A percentile compares a stretch with the other conserved stretches of the same genome.
Conservation (phyloP, 2,113 vertebrate genomes). For the Phrynosoma platyrhinos region DNA sequence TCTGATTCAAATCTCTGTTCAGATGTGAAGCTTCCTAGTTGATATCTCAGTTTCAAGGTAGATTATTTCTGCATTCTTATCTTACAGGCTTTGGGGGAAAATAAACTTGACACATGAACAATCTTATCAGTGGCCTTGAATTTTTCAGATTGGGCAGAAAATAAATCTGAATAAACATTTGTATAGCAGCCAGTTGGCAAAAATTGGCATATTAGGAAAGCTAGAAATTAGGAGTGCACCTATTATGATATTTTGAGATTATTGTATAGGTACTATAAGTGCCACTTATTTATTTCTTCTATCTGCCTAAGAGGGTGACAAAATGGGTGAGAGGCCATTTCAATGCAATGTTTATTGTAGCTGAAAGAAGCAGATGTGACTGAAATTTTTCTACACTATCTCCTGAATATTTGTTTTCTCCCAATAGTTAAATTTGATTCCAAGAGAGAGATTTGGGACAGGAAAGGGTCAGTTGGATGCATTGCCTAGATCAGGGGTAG, state of each 20-base stretch:
- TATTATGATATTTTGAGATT: neutral
- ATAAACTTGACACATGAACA: neutral
- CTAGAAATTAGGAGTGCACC: neutral
- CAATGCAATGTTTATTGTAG: neutral
- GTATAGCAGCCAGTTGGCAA: neutral
- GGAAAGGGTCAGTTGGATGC: neutral
- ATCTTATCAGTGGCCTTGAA: neutral
- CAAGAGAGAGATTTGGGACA: neutral
- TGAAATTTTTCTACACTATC: neutral
- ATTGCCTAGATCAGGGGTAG: neutral
- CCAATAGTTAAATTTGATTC: neutral
- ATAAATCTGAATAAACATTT: neutral
- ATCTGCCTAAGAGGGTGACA: neutral
- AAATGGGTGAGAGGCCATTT: neutral
- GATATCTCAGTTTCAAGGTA: neutral
- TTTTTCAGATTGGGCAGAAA: neutral
- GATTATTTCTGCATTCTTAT: neutral
- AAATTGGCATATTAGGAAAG: neutral
- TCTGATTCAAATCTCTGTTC: neutral
- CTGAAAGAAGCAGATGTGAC: neutral
- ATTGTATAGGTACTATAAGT: neutral
- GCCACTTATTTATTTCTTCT: neutral
- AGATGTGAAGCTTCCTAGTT: neutral
- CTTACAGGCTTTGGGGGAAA: neutral
- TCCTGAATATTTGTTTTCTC: neutral